Percentiles rank a stretch among this genome's conserved stretches.
phyloP scores from a whole-genome alignment of 2,113 vertebrate species.

The Nerophis ophidion region DNA sequence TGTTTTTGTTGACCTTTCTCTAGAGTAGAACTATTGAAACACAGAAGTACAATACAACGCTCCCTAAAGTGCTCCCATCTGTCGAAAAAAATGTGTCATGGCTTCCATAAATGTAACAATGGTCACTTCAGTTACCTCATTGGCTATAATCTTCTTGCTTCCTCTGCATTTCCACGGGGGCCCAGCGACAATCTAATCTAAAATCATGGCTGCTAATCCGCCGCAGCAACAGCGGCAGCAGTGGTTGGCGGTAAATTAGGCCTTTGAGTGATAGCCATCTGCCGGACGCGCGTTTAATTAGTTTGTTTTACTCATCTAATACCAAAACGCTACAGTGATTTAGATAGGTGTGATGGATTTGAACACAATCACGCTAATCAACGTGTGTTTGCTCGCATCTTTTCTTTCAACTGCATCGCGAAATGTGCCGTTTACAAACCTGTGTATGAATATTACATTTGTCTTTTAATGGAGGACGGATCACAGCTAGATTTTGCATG shows the following conservation, averaged over 20 bases:
- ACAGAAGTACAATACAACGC: not conserved
- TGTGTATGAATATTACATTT: no score
- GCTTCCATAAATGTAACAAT: conserved; percentile 35
- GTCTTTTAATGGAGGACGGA: not conserved
- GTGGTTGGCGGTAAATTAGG: conserved; percentile 40
- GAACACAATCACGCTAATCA: not conserved
- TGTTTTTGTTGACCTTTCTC: not conserved
- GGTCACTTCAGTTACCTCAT: conserved; percentile 48
- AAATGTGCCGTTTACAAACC: not conserved
- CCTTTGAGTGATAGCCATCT: conserved; percentile 47
- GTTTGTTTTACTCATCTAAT: conserved; percentile 38
- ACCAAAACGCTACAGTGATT: not conserved
- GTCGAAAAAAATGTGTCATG: conserved; percentile 9
- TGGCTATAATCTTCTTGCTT: conserved; percentile 51
- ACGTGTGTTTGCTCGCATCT: not conserved
- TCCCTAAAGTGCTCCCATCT: conserved; percentile 7
- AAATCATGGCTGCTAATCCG: conserved; percentile 57
- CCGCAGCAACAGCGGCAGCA: conserved; percentile 22
- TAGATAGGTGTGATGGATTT: not conserved
- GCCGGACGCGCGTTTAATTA: conserved; percentile 29
- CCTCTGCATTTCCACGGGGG: conserved; percentile 44
- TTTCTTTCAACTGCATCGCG: not conserved
- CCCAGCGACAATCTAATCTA: conserved; percentile 46
- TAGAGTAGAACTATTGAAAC: not conserved
- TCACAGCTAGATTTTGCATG: no score